A percentile compares a stretch with the other conserved stretches of the same genome.
phyloP scores from a whole-genome alignment of 1,140 invertebrate genomes.

The Scaptomyza graminum region DNA sequence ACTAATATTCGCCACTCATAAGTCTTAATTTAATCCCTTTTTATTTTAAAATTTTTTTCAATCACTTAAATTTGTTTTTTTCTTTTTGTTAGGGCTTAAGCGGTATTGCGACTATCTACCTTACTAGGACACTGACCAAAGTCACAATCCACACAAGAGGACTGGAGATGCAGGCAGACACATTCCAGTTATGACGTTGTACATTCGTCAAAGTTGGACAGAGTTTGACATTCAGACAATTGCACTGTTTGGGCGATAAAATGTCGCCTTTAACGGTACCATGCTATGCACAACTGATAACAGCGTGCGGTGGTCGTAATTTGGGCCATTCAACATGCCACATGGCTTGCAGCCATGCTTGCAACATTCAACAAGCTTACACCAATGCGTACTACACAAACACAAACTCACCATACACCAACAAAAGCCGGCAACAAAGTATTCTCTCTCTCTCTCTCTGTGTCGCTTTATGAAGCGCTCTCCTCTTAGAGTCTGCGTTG shows the following conservation, averaged over 20 bases:
- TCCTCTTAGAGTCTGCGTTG: conserved; percentile 43
- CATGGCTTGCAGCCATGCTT: background rate
- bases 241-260: conserved; percentile 26
- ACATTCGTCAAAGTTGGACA: conserved; percentile 20
- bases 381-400: conserved; percentile 47
- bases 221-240: conserved; percentile 13
- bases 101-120: too few relatives aligned
- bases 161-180: too few relatives aligned
- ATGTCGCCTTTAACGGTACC: conserved; percentile 15
- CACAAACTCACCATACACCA: conserved; percentile 66
- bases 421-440: conserved; percentile 57
- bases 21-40: too few relatives aligned
- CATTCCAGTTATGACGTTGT: background rate
- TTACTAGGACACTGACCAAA: too few relatives aligned
- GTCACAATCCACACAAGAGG: too few relatives aligned
- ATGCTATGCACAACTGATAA: conserved; percentile 61
- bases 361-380: conserved; percentile 52
- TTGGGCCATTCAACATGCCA: conserved; percentile 22
- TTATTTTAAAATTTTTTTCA: too few relatives aligned
- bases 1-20: too few relatives aligned
- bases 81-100: too few relatives aligned
- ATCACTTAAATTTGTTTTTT: too few relatives aligned
- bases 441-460: background rate
- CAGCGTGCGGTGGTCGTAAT: conserved; percentile 11
- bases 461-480: background rate